Percentiles rank a stretch among this genome's conserved stretches.
These are phyloP conservation scores for Enteromius unitaeniatus DNA, from an alignment of 2,797 vertebrate genomes.

Conservation along the genomic window DNA sequence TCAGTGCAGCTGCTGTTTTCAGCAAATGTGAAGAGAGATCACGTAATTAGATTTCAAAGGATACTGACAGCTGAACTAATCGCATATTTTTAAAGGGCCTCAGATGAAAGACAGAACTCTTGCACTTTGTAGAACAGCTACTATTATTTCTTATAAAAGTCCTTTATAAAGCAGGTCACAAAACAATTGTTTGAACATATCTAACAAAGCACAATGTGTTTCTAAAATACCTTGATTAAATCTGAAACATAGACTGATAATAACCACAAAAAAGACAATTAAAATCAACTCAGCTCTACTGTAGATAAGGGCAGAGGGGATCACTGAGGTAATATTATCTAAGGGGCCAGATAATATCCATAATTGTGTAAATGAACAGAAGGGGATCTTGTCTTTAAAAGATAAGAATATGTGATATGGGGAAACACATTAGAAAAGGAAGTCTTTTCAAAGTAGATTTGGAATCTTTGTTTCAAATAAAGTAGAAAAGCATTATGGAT, in stretches of 20 bases:
- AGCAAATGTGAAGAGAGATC: conserved; percentile 6
- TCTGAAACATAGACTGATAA: not conserved
- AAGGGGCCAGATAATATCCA: not conserved
- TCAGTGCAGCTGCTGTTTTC: conserved; percentile 14
- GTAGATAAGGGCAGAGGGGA: not conserved
- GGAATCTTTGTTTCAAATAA: not conserved
- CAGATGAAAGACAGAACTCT: conserved; percentile 6
- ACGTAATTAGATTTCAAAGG: conserved; percentile 19
- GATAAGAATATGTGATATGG: not conserved
- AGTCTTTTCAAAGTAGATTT: conserved; percentile 15
- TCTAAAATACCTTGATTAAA: not conserved
- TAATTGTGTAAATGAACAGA: not conserved
- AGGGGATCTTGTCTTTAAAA: not conserved
- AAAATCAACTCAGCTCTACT: not conserved
- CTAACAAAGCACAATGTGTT: not conserved
- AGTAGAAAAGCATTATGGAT: conserved; percentile 12
- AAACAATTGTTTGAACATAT: conserved; percentile 10
- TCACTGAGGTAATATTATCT: not conserved
- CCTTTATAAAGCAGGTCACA: not conserved
- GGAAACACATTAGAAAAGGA: not conserved
- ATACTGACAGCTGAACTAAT: conserved; percentile 35
- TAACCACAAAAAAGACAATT: not conserved
- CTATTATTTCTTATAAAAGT: conserved; percentile 4
- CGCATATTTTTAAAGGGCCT: conserved; percentile 11
- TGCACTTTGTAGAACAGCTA: not conserved